A percentile compares a stretch with the other conserved stretches of the same genome.
These are phyloP conservation scores for Chymomyza caudatula DNA, from an alignment of 2,888 invertebrate genomes.

Conservation along the genomic window DNA sequence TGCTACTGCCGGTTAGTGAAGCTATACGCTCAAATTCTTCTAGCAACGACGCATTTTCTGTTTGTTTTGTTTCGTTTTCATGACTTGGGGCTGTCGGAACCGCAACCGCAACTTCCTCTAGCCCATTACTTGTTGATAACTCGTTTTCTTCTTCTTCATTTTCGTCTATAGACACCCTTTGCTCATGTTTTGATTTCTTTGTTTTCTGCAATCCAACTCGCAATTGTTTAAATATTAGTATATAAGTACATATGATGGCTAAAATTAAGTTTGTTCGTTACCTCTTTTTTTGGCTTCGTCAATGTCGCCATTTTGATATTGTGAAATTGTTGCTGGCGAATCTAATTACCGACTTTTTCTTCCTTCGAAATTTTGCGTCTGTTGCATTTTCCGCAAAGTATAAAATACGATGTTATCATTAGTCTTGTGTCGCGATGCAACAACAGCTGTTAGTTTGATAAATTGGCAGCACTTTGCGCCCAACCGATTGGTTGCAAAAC, in stretches of 20 bases:
- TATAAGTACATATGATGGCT: not conserved
- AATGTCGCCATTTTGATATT: slow-evolving; percentile 74
- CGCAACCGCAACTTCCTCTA: not conserved
- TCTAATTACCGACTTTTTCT: not conserved
- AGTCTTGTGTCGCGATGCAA: not conserved
- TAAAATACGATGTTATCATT: slow-evolving; percentile 38
- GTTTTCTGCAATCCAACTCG: slow-evolving; percentile 27
- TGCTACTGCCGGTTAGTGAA: slow-evolving; percentile 35
- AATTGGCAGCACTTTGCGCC: slow-evolving; percentile 36
- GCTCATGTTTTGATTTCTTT: slow-evolving; percentile 25
- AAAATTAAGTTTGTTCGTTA: slow-evolving; percentile 30
- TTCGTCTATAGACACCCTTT: slow-evolving; percentile 15
- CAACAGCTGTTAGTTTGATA: not conserved
- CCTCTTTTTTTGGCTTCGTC: slow-evolving; percentile 74
- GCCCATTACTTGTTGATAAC: slow-evolving; percentile 57
- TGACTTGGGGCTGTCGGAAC: slow-evolving; percentile 15
- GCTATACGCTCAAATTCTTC: slow-evolving; percentile 54
- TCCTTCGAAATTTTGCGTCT: slow-evolving; percentile 23
- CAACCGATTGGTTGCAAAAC: no score
- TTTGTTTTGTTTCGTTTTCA: slow-evolving; percentile 32
- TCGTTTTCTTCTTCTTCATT: slow-evolving; percentile 39
- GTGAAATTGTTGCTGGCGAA: not conserved
- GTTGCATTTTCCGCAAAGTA: slow-evolving; percentile 26
- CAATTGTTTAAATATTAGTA: not conserved
- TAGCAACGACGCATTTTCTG: slow-evolving; percentile 37